Percentiles rank a stretch among this genome's conserved stretches.
Evolutionary conservation across 2,888 invertebrate genomes (phyloP).

Genomic region (Portevinia maculata): DNA sequence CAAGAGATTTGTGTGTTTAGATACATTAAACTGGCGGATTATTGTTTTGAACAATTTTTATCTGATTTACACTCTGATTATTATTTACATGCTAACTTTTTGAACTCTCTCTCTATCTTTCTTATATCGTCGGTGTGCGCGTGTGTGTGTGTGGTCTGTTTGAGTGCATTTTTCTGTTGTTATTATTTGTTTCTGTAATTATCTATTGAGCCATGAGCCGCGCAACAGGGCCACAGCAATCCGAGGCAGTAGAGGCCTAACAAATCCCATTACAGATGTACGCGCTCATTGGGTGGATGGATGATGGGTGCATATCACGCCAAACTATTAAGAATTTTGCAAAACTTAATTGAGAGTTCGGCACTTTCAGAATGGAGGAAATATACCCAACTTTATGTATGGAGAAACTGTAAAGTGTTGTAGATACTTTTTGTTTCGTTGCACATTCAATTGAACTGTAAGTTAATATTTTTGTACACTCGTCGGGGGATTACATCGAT

Average conservation of each 20-base stretch:
- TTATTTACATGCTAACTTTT: slow-evolving; percentile 60
- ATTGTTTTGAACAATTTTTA: slow-evolving; percentile 64
- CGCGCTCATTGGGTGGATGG: slow-evolving; percentile 47
- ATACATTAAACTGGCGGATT: slow-evolving; percentile 63
- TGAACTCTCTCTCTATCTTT: not conserved
- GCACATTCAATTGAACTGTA: slow-evolving; percentile 58
- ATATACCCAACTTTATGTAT: not conserved
- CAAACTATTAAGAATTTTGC: slow-evolving; percentile 66
- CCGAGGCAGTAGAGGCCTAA: not conserved
- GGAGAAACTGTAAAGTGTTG: not conserved
- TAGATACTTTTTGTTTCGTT: slow-evolving; percentile 6
- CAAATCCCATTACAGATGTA: slow-evolving; percentile 63
- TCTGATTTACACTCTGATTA: slow-evolving; percentile 73
- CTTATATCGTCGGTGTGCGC: not conserved
- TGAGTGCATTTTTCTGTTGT: slow-evolving; percentile 7
- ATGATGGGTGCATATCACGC: slow-evolving; percentile 71
- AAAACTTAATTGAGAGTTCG: slow-evolving; percentile 68
- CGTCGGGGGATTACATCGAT: not conserved
- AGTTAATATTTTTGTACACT: slow-evolving; percentile 23
- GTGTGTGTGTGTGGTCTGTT: not conserved
- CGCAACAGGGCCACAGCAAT: not conserved
- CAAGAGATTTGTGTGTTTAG: slow-evolving; percentile 51
- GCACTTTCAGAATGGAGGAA: slow-evolving; percentile 55
- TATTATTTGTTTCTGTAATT: slow-evolving; percentile 69
- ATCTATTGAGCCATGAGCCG: slow-evolving; percentile 60